Evolutionary conservation across 2,113 vertebrate species (phyloP).

Genomic region (Irena cyanogastra): DNA sequence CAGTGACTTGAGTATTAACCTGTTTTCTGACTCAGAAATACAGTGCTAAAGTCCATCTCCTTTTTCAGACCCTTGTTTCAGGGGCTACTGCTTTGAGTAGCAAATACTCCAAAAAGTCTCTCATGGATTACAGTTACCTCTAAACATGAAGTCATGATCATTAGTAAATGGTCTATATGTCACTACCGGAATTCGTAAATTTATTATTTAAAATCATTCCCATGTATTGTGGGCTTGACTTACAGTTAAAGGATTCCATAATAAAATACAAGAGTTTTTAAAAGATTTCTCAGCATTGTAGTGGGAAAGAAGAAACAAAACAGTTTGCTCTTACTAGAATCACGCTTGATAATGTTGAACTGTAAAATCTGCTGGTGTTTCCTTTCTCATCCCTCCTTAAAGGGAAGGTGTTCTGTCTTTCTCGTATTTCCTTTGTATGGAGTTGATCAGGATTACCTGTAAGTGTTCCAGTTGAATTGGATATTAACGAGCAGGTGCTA

Average conservation of each 20-base stretch:
- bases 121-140: background rate
- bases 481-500: background rate
- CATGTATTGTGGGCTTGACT: background rate
- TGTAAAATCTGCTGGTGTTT: background rate
- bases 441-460: accelerated
- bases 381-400: background rate
- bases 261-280: background rate
- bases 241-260: background rate
- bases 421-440: background rate
- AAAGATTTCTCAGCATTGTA: background rate
- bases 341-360: background rate
- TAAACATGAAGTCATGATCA: background rate
- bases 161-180: background rate
- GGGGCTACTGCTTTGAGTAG: background rate
- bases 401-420: background rate
- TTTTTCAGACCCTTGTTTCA: background rate
- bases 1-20: background rate
- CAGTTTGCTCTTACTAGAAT: background rate
- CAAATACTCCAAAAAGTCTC: background rate
- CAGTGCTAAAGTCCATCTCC: background rate
- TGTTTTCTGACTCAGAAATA: background rate
- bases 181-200: background rate
- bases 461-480: background rate
- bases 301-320: background rate
- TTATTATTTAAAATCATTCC: background rate